Evolutionary conservation across 1,140 invertebrate species (phyloP).

Genomic region (Diabrotica undecimpunctata): DNA sequence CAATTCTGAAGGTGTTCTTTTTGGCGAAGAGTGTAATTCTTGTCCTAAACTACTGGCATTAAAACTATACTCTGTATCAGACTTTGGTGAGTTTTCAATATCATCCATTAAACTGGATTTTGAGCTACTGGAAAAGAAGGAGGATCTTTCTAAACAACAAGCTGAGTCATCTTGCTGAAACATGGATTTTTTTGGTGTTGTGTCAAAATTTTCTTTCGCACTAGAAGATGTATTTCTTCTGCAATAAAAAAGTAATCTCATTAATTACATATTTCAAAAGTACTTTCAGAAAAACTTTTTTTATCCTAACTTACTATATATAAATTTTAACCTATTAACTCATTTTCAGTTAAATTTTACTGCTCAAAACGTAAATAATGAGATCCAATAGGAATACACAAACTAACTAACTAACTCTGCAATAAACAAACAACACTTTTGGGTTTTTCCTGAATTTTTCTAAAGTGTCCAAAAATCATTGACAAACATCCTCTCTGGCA

Average conservation of each 20-base stretch:
- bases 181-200: conserved; percentile 39
- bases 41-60: conserved; percentile 30
- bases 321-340: too few species aligned
- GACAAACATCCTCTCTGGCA: too few species aligned
- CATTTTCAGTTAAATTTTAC: too few species aligned
- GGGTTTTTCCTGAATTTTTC: too few species aligned
- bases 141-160: conserved; percentile 29
- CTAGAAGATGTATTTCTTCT: conserved; percentile 31
- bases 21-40: conserved; percentile 25
- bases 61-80: conserved; percentile 30
- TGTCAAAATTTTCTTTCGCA: conserved; percentile 33
- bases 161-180: conserved; percentile 32
- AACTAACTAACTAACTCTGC: too few species aligned
- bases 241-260: conserved; percentile 8
- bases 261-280: neutral
- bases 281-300: neutral
- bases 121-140: conserved; percentile 30
- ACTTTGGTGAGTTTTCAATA: conserved; percentile 38
- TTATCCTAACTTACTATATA: too few species aligned
- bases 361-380: too few species aligned
- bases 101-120: conserved; percentile 27
- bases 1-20: conserved; percentile 46
- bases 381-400: too few species aligned
- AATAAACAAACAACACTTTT: too few species aligned
- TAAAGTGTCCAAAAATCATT: too few species aligned